phyloP scores from a whole-genome alignment of 1,140 invertebrate genomes.

The Agraylea sexmaculata region DNA sequence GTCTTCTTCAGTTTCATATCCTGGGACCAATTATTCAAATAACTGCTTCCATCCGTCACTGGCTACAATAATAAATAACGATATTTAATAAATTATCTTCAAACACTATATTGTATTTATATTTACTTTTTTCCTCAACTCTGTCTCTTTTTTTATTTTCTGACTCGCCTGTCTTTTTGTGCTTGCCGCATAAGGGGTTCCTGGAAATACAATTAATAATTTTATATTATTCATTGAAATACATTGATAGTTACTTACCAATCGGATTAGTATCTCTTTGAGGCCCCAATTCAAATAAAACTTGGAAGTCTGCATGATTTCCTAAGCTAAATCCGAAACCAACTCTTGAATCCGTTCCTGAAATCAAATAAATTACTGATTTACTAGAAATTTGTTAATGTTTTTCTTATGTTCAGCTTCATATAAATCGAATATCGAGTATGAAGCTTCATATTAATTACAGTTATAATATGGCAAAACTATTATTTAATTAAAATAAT shows the following conservation, averaged over 20 bases:
- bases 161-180: slow-evolving; percentile 14
- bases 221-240: background rate
- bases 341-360: slow-evolving; percentile 67
- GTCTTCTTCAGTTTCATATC: background rate
- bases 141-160: slow-evolving; percentile 1
- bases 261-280: slow-evolving; percentile 55
- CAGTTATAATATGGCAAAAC: background rate
- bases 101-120: background rate
- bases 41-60: background rate
- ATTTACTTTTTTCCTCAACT: slow-evolving; percentile 5
- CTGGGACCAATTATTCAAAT: slow-evolving; percentile 1
- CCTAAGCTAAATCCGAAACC: slow-evolving; percentile 69
- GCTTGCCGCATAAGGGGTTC: slow-evolving; percentile 13
- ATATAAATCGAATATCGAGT: background rate
- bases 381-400: background rate
- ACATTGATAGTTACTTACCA: slow-evolving; percentile 26
- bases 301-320: slow-evolving; percentile 67
- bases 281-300: slow-evolving; percentile 63
- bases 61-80: background rate
- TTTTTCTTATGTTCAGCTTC: background rate
- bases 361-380: slow-evolving; percentile 22
- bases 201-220: slow-evolving; percentile 9
- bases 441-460: background rate
- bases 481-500: no score
- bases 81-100: slow-evolving; percentile 5